phyloP scores from a whole-genome alignment of 2,113 vertebrate genomes.

The Diglossa brunneiventris region DNA sequence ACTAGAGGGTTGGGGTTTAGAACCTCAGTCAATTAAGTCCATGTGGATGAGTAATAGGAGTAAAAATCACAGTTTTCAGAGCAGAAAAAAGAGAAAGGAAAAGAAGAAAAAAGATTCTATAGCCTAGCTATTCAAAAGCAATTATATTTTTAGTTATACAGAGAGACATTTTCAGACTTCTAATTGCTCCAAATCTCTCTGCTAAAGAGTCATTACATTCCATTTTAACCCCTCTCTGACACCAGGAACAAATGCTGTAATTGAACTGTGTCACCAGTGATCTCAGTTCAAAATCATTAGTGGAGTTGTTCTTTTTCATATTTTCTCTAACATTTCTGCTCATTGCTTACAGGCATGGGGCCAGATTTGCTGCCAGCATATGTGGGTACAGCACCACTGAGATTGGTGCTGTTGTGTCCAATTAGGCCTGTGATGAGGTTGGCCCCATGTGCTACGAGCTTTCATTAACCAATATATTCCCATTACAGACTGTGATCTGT shows the following conservation, averaged over 20 bases:
- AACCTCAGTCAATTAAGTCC: slow-evolving; percentile 65
- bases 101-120: slow-evolving; percentile 29
- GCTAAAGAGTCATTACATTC: slow-evolving; percentile 64
- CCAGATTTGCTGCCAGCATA: slow-evolving; percentile 11
- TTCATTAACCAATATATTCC: slow-evolving; percentile 16
- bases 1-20: slow-evolving; percentile 58
- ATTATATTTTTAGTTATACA: slow-evolving; percentile 72
- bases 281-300: slow-evolving; percentile 56
- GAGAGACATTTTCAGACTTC: slow-evolving; percentile 63
- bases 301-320: slow-evolving; percentile 27
- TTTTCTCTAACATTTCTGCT: not conserved
- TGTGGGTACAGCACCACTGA: not conserved
- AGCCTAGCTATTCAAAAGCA: slow-evolving; percentile 63
- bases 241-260: slow-evolving; percentile 60
- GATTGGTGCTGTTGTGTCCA: not conserved
- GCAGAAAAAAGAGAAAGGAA: not conserved
- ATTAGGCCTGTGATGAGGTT: not conserved
- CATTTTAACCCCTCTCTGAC: slow-evolving; percentile 72
- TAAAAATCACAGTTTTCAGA: slow-evolving; percentile 53
- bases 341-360: not conserved
- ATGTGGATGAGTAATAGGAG: slow-evolving; percentile 57
- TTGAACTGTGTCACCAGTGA: slow-evolving; percentile 67
- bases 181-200: slow-evolving; percentile 75
- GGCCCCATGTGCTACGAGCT: not conserved
- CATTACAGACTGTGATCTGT: not conserved